phyloP scores from a whole-genome alignment of 2,888 invertebrate species.

The Drosophila melanosoma region DNA sequence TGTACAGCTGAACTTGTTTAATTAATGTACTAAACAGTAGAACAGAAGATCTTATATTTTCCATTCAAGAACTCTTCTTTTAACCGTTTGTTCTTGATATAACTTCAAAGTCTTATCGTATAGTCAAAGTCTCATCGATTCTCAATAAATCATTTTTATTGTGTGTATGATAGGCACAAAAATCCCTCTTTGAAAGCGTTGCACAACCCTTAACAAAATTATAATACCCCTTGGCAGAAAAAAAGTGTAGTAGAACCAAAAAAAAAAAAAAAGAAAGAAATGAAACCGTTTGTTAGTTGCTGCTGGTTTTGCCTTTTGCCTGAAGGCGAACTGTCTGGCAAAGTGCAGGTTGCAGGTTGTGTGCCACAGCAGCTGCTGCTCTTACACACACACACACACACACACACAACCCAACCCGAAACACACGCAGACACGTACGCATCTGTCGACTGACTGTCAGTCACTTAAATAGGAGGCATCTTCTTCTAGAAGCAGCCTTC shows the following conservation, averaged over 20 bases:
- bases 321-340: slow-evolving; percentile 43
- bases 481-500: slow-evolving; percentile 19
- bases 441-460: slow-evolving; percentile 55
- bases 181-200: background rate
- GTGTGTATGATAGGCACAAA: background rate
- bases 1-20: background rate
- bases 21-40: background rate
- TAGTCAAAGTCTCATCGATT: background rate
- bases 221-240: background rate
- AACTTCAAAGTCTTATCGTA: too few species aligned
- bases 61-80: too few species aligned
- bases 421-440: slow-evolving; percentile 12
- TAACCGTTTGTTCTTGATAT: background rate
- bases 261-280: slow-evolving; percentile 11
- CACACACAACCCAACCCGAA: slow-evolving; percentile 13
- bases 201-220: background rate
- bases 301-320: slow-evolving; percentile 37
- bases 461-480: slow-evolving; percentile 63
- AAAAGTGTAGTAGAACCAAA: background rate
- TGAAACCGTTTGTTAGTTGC: slow-evolving; percentile 45
- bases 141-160: background rate
- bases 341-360: slow-evolving; percentile 28
- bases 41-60: background rate
- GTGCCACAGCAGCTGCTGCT: slow-evolving; percentile 29
- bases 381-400: slow-evolving; percentile 18